Evolutionary conservation across 1,140 invertebrate species (phyloP), one percentile per base, ranked within the genome.

Genomic region (Ceratosolen solmsi): DNA sequence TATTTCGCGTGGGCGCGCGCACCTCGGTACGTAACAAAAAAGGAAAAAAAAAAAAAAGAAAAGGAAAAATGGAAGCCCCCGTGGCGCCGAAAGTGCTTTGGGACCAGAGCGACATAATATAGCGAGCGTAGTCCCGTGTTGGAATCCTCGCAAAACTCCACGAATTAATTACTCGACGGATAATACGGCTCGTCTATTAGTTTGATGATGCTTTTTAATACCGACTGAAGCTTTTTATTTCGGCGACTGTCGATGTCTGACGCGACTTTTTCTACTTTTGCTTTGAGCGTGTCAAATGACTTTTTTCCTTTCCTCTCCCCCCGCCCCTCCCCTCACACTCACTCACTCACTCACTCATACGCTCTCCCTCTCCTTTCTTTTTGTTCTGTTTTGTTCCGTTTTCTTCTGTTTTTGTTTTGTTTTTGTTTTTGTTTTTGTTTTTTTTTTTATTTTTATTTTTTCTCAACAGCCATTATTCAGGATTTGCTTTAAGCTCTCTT

Each of bases 71-170:
- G 46, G 17, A 80, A 72, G 25, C 38, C 7, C 2, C n/a, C 25
- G 46, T n/a, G 20, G 30, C 71, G 71, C 79, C 81, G 82, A 77
- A 86, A 84, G 81, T 86, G 83, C 82, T 85, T 80, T 87, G 86
- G 86, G 86, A 87, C 82, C 78, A 72, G 60, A 68, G 41, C 68
- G 65, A 65, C 25, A 56, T 27, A 8, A 13, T n/a, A 33, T 11
- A 27, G 25, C 49, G 46, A 56, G 15, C 33, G 25, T 36, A 49
- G 58, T 68, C 46, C 41, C 38, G 25, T 49, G 22, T 22, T 58
- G 2, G 70, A 72, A 72, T 72, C 22, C 1, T 1, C 11, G 33
- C 41, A 0, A 46, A 46, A 46, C 41, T 27, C 22, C 70, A 5
- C 25, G 41, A 73, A 74, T 80, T 80, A 80, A 80, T 80, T 76